Evolutionary conservation across 1,140 invertebrate genomes (phyloP).

Genomic region (Drosophila sechellia): DNA sequence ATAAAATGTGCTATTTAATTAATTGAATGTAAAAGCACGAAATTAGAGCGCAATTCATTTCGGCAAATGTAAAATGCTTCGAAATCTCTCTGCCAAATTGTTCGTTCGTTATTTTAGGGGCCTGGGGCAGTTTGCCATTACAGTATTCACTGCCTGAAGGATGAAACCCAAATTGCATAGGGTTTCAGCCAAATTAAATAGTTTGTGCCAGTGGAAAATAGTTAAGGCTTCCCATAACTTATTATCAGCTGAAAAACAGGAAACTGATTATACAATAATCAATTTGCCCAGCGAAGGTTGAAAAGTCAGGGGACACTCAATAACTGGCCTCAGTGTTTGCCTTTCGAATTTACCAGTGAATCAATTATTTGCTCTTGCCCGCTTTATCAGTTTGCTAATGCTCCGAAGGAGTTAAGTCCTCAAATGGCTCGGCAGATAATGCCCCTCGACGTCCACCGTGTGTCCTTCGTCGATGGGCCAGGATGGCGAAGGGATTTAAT

Average conservation of each 20-base stretch:
- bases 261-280: not conserved
- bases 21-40: not conserved
- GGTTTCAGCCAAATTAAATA: not conserved
- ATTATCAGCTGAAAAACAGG: not conserved
- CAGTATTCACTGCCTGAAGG: not conserved
- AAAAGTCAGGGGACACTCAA: not conserved
- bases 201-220: not conserved
- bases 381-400: constrained; percentile 49
- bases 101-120: too few relatives aligned
- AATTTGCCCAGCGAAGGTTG: not conserved
- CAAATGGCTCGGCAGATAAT: constrained; percentile 29
- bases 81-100: too few relatives aligned
- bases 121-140: not conserved
- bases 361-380: constrained; percentile 53
- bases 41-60: not conserved
- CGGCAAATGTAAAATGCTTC: not conserved
- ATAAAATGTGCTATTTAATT: not conserved
- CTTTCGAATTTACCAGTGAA: constrained; percentile 27
- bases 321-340: constrained; percentile 34
- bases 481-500: constrained; percentile 66
- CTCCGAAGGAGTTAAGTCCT: constrained; percentile 31
- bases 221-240: not conserved
- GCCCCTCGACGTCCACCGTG: constrained; percentile 23
- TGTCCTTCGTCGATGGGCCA: constrained; percentile 16
- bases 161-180: not conserved